Percentiles rank a stretch among this genome's conserved stretches.
Conservation (phyloP, 2,888 invertebrate species). For the Campopleginae sp. region DNA sequence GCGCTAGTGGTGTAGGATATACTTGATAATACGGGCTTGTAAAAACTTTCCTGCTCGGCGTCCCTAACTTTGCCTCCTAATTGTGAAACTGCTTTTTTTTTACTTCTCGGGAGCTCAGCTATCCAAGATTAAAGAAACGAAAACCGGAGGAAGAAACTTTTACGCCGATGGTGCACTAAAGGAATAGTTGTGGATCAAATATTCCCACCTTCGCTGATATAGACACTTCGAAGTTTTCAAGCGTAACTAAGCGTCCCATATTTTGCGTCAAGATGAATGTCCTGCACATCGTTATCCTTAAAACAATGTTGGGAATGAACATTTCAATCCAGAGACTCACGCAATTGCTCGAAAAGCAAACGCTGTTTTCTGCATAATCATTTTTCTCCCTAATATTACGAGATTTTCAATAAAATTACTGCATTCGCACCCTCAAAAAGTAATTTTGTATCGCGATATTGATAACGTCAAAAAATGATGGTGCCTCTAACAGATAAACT, state of each 20-base stretch:
- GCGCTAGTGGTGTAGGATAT: conserved; percentile 49
- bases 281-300: neutral
- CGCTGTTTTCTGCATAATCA: too few relatives aligned
- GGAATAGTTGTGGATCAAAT: conserved; percentile 40
- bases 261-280: neutral
- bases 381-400: too few relatives aligned
- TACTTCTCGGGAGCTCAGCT: neutral
- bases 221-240: conserved; percentile 41
- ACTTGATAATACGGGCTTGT: conserved; percentile 45
- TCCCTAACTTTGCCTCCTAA: conserved; percentile 43
- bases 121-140: conserved; percentile 35
- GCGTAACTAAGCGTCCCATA: neutral
- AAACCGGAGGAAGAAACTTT: conserved; percentile 51
- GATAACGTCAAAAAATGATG: too few relatives aligned
- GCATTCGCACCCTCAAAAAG: too few relatives aligned
- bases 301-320: neutral
- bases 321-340: neutral
- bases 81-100: conserved; percentile 50
- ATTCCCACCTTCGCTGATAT: conserved; percentile 49
- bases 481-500: too few relatives aligned
- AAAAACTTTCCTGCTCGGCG: conserved; percentile 44
- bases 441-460: too few relatives aligned
- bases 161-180: conserved; percentile 25
- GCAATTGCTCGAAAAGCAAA: too few relatives aligned
- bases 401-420: too few relatives aligned